phyloP scores from a whole-genome alignment of 92 coral and sea anemone genomes.

The Zoanthus gigantus region DNA sequence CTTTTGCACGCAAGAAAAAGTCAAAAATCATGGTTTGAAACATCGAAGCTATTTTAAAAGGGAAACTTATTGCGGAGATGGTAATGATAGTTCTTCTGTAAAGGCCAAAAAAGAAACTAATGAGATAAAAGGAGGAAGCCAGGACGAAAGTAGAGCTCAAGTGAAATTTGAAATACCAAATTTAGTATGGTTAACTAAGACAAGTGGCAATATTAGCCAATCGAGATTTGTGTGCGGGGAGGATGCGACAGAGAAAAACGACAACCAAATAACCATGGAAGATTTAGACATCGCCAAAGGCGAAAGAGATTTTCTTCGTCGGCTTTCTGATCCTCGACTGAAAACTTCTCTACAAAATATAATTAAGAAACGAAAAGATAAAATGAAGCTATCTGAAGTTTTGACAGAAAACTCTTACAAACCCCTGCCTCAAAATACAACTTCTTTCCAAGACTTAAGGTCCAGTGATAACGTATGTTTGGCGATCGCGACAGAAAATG shows the following conservation, averaged over 20 bases:
- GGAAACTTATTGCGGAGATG: neutral
- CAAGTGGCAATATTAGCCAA: neutral
- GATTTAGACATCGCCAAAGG: slow-evolving; percentile 39
- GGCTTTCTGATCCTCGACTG: slow-evolving; percentile 67
- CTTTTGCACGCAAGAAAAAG: neutral
- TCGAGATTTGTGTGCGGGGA: slow-evolving; percentile 12
- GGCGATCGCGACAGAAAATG: neutral
- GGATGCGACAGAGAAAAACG: slow-evolving; percentile 11
- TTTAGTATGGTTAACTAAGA: too few species aligned
- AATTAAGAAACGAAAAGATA: slow-evolving; percentile 65
- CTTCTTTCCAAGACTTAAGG: neutral
- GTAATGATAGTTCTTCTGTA: neutral
- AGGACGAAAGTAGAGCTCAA: neutral
- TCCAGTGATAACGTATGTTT: neutral
- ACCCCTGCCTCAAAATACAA: neutral
- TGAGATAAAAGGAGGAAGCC: neutral
- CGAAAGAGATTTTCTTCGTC: slow-evolving; percentile 69
- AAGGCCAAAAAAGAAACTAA: neutral
- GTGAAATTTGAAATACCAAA: neutral
- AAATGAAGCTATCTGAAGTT: slow-evolving; percentile 49
- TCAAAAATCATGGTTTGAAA: neutral
- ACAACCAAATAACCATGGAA: neutral
- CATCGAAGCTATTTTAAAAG: neutral
- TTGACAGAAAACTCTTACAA: slow-evolving; percentile 3
- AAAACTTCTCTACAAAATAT: slow-evolving; percentile 81